Conservation (phyloP, 1,140 invertebrate species). For the Temnothorax curvispinosus region DNA sequence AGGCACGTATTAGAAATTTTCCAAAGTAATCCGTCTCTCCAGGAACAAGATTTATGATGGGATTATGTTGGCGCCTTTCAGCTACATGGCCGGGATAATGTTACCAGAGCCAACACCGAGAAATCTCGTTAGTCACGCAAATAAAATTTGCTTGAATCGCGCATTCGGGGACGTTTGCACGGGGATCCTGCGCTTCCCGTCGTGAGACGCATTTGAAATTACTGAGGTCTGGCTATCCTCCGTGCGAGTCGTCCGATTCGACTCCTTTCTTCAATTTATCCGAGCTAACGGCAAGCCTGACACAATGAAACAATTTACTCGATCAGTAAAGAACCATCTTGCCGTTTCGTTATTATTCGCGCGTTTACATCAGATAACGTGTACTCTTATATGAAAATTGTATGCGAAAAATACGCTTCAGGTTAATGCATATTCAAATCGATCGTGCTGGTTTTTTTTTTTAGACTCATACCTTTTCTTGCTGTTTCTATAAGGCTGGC, state of each 20-base stretch:
- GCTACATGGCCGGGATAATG: background rate
- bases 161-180: too few relatives aligned
- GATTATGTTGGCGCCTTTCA: background rate
- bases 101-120: background rate
- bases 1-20: conserved; percentile 1
- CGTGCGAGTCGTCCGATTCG: too few relatives aligned
- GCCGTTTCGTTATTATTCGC: background rate
- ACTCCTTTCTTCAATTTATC: too few relatives aligned
- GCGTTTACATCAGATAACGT: background rate
- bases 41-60: conserved; percentile 8
- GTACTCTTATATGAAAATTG: too few relatives aligned
- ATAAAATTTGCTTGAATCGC: too few relatives aligned
- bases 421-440: background rate
- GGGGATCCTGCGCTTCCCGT: too few relatives aligned
- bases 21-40: background rate
- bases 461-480: background rate
- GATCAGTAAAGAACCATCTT: background rate
- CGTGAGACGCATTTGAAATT: too few relatives aligned
- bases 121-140: conserved; percentile 24
- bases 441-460: background rate
- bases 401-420: background rate
- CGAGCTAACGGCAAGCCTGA: too few relatives aligned
- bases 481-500: background rate
- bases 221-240: too few relatives aligned
- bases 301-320: background rate